Evolutionary conservation across 2,113 vertebrate genomes (phyloP).

Genomic region (Gorilla gorilla): DNA sequence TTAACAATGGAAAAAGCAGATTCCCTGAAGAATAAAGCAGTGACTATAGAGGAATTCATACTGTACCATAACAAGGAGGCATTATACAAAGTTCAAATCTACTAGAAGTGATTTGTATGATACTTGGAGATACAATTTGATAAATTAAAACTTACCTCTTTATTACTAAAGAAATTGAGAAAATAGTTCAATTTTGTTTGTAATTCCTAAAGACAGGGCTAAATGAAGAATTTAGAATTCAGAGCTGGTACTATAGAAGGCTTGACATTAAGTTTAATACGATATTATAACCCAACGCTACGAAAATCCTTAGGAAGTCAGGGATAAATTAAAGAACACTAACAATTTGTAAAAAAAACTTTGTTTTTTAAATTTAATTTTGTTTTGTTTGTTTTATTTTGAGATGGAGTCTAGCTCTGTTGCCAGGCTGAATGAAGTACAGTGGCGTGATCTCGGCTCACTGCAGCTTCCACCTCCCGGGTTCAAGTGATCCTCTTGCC

Average conservation of each 20-base stretch:
- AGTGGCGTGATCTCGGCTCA: no score
- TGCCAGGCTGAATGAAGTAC: no score
- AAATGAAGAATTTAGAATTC: neutral
- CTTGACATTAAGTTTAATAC: neutral
- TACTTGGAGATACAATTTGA: neutral
- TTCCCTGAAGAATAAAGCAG: neutral
- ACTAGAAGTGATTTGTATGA: neutral
- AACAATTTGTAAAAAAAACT: neutral
- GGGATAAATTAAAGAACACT: neutral
- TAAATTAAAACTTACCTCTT: conserved; percentile 1
- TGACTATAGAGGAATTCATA: neutral
- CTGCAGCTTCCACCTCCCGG: no score
- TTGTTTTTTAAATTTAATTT: neutral
- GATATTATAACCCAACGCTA: neutral
- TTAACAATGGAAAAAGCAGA: neutral
- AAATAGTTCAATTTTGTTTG: neutral
- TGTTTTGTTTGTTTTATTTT: no score
- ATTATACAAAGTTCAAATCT: neutral
- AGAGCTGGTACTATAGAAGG: neutral
- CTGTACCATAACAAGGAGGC: neutral
- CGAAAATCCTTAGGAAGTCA: neutral
- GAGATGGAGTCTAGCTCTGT: no score
- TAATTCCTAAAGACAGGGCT: neutral
- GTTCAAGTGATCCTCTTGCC: no score
- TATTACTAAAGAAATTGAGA: neutral